Conservation (phyloP, 1,140 invertebrate genomes). For the Zaprionus gabonicus region DNA sequence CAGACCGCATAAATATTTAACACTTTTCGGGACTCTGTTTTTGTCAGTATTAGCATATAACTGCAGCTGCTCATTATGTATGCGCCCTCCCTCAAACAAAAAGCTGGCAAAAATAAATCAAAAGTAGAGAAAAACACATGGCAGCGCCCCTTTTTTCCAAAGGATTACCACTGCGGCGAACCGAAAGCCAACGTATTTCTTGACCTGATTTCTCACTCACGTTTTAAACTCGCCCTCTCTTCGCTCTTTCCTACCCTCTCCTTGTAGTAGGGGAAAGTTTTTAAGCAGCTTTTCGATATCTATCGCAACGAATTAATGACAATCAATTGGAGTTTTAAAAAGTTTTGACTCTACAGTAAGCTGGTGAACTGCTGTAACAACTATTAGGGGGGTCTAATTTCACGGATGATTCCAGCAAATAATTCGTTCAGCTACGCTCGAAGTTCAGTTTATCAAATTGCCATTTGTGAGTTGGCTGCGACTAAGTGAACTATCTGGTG, state of each 20-base stretch:
- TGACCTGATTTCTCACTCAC: slow-evolving; percentile 49
- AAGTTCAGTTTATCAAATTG: slow-evolving; percentile 54
- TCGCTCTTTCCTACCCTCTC: not conserved
- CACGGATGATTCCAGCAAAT: slow-evolving; percentile 6
- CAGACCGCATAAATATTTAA: slow-evolving; percentile 59
- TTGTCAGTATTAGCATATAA: slow-evolving; percentile 29
- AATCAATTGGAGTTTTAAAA: slow-evolving; percentile 24
- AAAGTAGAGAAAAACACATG: slow-evolving; percentile 26
- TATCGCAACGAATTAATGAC: slow-evolving; percentile 46
- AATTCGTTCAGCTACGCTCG: slow-evolving; percentile 3
- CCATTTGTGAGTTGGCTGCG: slow-evolving; percentile 22
- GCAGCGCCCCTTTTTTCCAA: not conserved
- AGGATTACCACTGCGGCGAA: slow-evolving; percentile 35
- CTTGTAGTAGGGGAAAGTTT: slow-evolving; percentile 36
- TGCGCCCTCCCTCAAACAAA: slow-evolving; percentile 32
- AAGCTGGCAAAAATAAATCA: slow-evolving; percentile 41
- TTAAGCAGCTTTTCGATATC: slow-evolving; percentile 58
- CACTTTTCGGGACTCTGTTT: slow-evolving; percentile 24
- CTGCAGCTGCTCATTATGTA: slow-evolving; percentile 60
- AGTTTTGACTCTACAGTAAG: slow-evolving; percentile 10
- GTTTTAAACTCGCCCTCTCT: slow-evolving; percentile 19
- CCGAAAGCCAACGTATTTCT: slow-evolving; percentile 14
- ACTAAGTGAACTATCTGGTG: slow-evolving; percentile 32
- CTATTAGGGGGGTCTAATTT: not conserved
- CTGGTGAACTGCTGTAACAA: not conserved